Base-by-base conservation (phyloP, 2,888 invertebrate genomes). In the Petrolisthes cinctipes region DNA sequence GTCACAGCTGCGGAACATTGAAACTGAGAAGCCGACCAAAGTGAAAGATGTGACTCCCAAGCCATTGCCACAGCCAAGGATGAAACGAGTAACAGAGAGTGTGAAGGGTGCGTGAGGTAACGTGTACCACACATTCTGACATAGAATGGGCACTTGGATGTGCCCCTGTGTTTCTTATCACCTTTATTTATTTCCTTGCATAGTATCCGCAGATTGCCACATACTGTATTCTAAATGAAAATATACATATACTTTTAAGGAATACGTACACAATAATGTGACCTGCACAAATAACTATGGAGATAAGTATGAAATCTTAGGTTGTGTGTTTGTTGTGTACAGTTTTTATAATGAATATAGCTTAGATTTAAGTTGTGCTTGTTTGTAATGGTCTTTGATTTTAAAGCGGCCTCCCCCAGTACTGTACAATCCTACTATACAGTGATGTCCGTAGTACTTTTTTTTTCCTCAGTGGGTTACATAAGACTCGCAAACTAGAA, bases 1-100 rank as follows among this genome's bases (percentile, higher is more conserved):
- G 37, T 86, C 86, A 5, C 81, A 82, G n/a, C 86, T 86, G 4
- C 61, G 73, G 5, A 23, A 80, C 7, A 79, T 85, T 0, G 66
- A 80, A 56, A 57, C 54, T 51, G 85, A 85, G 61, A 80, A 56
- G 14, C 53, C 53, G 71, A 37, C 57, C 9, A 2, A 51, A 17
- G n/a, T n/a, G 5, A 56, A 68, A 37, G 17, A 37, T 6, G n/a
- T 11, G 14, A 23, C 51, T 14, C 23, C 66, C 4, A 78, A 61
- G 53, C 61, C 71, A 71, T 53, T 53, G 23, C 84, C 78, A 7
- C 84, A 75, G 61, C 78, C 83, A 37, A 71, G 66, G 53, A 71
- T 85, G 79, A 68, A 79, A 23, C 23, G 75, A 37, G 20, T 73
- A 11, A 73, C 23, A 4, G 83, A 23, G 23, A 54, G 17, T 11